Base-by-base conservation (phyloP, 2,113 vertebrate genomes). In the Uria aalge region DNA sequence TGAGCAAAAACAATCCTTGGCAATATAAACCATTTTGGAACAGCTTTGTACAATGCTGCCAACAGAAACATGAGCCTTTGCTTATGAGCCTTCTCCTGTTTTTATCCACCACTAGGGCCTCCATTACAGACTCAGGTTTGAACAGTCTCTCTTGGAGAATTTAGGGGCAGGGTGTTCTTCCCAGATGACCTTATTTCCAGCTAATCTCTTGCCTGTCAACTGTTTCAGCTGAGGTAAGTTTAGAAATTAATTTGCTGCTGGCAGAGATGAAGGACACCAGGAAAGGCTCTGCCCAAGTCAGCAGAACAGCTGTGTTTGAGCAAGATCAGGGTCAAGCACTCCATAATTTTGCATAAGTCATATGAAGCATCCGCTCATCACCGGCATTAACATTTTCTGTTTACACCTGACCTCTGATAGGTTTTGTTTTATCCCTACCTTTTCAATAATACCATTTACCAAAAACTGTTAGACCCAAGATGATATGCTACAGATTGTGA, bases 1-100 rank as follows among this genome's bases (percentile, higher is more conserved):
- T 45, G 57, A 91, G 82, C 0, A 1, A 92, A 76, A 94, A 79
- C 52, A 94, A 16, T 27, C 71, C 53, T 93, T 80, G 73, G 82
- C 90, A 89, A 47, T 26, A 36, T 30, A 82, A 79, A 69, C 47
- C 56, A 4, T 34, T 91, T 69, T 81, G 90, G 85, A 95, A 73
- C 32, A 85, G 18, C 74, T 77, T 75, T 4, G 1, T 59, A 60
- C 7, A 41, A 57, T 40, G 12, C 24, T 91, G 84, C 89, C 87
- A 97, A 94, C 21, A 79, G 90, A 95, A 96, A 96, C 76, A 72
- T 40, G 50, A 93, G 57, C 59, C 73, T 84, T 88, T 41, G 47
- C 40, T 80, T 63, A 32, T 27, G 34, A 94, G 32, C 55, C 32
- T 63, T 43, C 77, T 89, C n/a, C 63, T 92, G 50, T 24, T 94